These are phyloP conservation scores for Pholis gunnellus DNA, from an alignment of 2,113 vertebrate species.

Conservation along the genomic window DNA sequence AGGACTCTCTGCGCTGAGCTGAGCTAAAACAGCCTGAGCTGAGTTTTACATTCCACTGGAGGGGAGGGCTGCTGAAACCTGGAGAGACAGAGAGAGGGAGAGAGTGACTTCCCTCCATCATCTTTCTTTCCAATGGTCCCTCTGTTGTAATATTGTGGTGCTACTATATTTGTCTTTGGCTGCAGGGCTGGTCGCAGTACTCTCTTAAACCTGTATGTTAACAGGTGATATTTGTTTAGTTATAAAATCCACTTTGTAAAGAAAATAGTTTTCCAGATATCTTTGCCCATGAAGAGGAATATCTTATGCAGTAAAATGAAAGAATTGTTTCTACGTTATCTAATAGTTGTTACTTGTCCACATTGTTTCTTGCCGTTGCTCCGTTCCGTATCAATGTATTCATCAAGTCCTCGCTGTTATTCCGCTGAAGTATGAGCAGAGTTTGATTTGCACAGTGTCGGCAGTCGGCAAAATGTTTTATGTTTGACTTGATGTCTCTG, in stretches of 20 bases:
- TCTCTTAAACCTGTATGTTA: conserved; percentile 45
- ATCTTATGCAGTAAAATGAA: conserved; percentile 54
- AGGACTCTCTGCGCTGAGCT: conserved; percentile 37
- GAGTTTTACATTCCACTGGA: conserved; percentile 77
- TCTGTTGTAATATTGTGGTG: conserved; percentile 77
- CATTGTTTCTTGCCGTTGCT: conserved; percentile 53
- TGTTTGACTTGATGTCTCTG: conserved; percentile 53
- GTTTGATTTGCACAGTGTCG: conserved; percentile 74
- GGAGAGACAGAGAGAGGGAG: conserved; percentile 42
- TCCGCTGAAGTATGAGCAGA: conserved; percentile 63
- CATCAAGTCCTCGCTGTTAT: conserved; percentile 51
- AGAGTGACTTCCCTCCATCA: conserved; percentile 7
- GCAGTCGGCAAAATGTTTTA: conserved; percentile 49
- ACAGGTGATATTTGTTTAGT: conserved; percentile 61
- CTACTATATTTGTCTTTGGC: conserved; percentile 74
- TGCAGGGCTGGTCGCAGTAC: conserved; percentile 67
- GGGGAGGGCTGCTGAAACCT: conserved; percentile 66
- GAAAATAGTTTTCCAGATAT: conserved; percentile 34
- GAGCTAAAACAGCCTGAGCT: conserved; percentile 40
- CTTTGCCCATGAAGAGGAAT: conserved; percentile 55
- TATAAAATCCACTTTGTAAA: conserved; percentile 56
- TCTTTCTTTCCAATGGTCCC: conserved; percentile 31
- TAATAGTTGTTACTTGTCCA: conserved; percentile 71
- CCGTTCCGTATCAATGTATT: conserved; percentile 35
- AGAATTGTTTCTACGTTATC: conserved; percentile 52